Evolutionary conservation across 2,113 vertebrate species (phyloP).

Genomic region (Dolichotis patagonum): DNA sequence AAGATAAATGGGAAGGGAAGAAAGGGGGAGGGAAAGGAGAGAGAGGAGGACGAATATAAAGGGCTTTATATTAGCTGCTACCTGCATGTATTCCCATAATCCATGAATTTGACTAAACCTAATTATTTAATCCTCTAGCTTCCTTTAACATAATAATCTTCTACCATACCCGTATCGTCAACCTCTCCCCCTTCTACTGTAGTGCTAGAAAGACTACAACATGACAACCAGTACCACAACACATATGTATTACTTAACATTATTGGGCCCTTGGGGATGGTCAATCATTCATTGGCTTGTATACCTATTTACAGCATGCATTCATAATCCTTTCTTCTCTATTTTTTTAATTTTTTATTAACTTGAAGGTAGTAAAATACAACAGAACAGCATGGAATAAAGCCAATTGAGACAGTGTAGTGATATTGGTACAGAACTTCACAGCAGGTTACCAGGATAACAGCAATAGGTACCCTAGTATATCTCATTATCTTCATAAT

Average conservation of each 20-base stretch:
- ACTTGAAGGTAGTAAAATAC: no score
- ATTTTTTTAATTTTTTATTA: no score
- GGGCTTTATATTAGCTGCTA: background rate
- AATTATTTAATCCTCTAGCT: background rate
- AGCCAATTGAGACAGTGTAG: no score
- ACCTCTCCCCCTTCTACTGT: background rate
- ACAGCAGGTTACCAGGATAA: no score
- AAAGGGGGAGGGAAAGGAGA: background rate
- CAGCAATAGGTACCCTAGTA: no score
- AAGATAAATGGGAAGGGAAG: background rate
- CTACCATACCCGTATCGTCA: background rate
- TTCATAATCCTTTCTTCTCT: background rate
- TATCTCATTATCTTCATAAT: no score
- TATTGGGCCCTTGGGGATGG: background rate
- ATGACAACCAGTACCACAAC: background rate
- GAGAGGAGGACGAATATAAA: background rate
- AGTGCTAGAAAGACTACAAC: background rate
- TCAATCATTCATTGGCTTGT: background rate
- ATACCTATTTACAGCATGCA: background rate
- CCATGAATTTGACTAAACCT: background rate
- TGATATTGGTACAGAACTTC: no score
- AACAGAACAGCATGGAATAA: no score
- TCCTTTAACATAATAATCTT: background rate
- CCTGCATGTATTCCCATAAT: background rate
- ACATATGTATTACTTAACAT: background rate